Percentiles rank a stretch among this genome's conserved stretches.
Conservation (phyloP, 2,888 invertebrate genomes). For the Drosophila pseudotakahashii region DNA sequence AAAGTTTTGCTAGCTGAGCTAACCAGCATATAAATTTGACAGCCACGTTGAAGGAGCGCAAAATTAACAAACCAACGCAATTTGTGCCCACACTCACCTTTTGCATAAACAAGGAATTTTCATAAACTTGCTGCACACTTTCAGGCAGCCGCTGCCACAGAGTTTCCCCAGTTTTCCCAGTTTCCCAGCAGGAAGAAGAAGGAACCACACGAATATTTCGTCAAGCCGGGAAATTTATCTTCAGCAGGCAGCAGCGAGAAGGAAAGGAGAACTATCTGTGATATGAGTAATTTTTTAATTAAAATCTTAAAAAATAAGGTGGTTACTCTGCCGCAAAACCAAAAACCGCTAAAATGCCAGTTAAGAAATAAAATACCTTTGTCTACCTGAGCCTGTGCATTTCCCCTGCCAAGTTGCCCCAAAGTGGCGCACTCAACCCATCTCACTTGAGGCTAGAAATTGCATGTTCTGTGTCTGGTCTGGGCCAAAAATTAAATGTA, state of each 20-base stretch:
- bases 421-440: neutral
- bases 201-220: constrained; percentile 70
- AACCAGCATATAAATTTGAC: constrained; percentile 76
- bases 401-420: neutral
- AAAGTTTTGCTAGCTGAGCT: constrained; percentile 58
- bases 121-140: constrained; percentile 75
- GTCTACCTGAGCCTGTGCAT: neutral
- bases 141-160: constrained; percentile 33
- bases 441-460: constrained; percentile 35
- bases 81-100: constrained; percentile 56
- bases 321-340: constrained; percentile 36
- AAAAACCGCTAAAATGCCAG: constrained; percentile 17
- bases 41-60: constrained; percentile 49
- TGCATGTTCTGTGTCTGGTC: constrained; percentile 42
- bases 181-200: constrained; percentile 3
- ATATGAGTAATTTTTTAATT: constrained; percentile 75
- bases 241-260: neutral
- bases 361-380: neutral
- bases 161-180: constrained; percentile 12
- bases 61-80: constrained; percentile 74
- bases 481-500: constrained; percentile 45
- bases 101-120: constrained; percentile 69
- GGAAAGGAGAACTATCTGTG: constrained; percentile 3
- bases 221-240: constrained; percentile 68
- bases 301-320: constrained; percentile 49